A percentile compares a stretch with the other conserved stretches of the same genome.
Evolutionary conservation across 2,113 vertebrate species (phyloP).

Genomic region (Tachysurus fulvidraco): DNA sequence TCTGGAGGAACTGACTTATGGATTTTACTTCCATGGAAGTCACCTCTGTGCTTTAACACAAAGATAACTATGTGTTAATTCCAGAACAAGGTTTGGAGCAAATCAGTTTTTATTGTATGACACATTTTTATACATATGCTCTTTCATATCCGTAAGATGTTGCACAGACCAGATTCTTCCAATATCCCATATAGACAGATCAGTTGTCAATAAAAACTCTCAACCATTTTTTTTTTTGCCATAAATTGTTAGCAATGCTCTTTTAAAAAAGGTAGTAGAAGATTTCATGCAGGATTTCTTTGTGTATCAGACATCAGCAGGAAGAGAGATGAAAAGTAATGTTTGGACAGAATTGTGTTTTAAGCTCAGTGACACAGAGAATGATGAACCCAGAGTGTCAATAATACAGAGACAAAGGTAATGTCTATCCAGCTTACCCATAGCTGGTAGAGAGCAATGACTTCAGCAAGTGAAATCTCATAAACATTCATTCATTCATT

Average conservation of each 20-base stretch:
- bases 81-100: neutral
- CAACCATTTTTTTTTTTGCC: neutral
- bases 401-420: slow-evolving; percentile 8
- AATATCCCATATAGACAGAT: neutral
- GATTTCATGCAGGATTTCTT: neutral
- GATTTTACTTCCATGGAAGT: neutral
- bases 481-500: too few relatives aligned
- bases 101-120: too few relatives aligned
- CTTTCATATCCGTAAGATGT: neutral
- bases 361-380: neutral
- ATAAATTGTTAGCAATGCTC: neutral
- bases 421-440: neutral
- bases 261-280: neutral
- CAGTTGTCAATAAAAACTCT: neutral
- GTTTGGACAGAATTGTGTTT: neutral
- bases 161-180: neutral
- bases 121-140: neutral
- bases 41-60: neutral
- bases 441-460: neutral
- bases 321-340: neutral
- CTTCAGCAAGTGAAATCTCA: neutral
- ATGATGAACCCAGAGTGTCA: neutral
- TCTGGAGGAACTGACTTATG: neutral
- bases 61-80: neutral
- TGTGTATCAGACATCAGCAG: neutral